Evolutionary conservation across 2,797 vertebrate genomes (phyloP).

Genomic region (Halcyon smyrnensis): DNA sequence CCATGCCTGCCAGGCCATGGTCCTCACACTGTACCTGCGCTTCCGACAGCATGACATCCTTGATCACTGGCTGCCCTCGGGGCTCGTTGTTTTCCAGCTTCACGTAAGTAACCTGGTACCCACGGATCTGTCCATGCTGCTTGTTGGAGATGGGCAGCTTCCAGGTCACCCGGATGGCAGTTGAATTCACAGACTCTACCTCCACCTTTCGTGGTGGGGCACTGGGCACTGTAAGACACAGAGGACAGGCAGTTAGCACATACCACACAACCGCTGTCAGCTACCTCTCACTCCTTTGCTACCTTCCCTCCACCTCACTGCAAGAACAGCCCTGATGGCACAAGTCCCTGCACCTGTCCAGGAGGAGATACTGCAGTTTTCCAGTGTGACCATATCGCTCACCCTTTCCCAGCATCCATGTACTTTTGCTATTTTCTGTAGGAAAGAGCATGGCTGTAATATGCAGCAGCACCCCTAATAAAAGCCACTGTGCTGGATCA

Average conservation of each 20-base stretch:
- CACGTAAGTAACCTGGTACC: slow-evolving; percentile 93
- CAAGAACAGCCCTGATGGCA: neutral
- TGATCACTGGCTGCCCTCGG: slow-evolving; percentile 86
- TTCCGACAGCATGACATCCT: slow-evolving; percentile 89
- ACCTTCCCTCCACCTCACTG: neutral
- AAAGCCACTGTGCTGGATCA: neutral
- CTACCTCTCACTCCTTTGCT: neutral
- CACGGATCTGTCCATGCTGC: slow-evolving; percentile 92
- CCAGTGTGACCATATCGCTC: accelerated
- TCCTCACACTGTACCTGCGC: slow-evolving; percentile 84
- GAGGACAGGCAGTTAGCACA: neutral
- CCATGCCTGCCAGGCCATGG: neutral
- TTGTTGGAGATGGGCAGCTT: slow-evolving; percentile 89
- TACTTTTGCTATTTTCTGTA: neutral
- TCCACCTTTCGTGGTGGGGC: slow-evolving; percentile 87
- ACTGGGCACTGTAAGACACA: slow-evolving; percentile 74
- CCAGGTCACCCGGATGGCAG: slow-evolving; percentile 91
- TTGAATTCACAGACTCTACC: slow-evolving; percentile 91
- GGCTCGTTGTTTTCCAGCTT: slow-evolving; percentile 90
- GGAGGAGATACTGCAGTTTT: neutral
- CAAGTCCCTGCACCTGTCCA: neutral
- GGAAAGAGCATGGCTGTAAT: neutral
- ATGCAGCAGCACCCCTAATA: neutral
- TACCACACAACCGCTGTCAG: neutral
- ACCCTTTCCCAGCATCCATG: neutral